Evolutionary conservation across 2,113 vertebrate species (phyloP), one percentile per base, ranked within the genome.

Genomic region (Lucifuga dentata): DNA sequence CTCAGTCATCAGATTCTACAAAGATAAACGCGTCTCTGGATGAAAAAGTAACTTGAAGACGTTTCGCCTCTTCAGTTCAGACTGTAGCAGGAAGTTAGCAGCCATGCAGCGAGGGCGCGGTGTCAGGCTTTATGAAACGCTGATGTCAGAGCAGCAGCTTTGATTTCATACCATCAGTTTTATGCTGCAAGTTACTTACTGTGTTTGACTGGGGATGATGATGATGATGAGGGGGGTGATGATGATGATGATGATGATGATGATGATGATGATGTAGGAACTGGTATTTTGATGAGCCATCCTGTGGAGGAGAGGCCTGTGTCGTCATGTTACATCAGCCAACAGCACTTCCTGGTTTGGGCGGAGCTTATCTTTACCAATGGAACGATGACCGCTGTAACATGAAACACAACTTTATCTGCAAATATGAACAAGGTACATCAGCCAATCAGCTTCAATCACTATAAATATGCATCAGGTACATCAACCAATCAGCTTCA

Each of bases 381-480:
- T 99, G 98, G 98, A 99, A 99, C 0, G 98, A 99, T 5, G 98
- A 99, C 73, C 92, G 97, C 57, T 99, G 98, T 85, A 98, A 96
- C 90, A 99, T 99, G 98, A 99, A 98, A 83, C 97, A 99, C 92
- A 99, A 99, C 90, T 99, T 98, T 77, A 97, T 99, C 91, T 99
- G 98, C 94, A 97, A 98, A 71, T 99, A 97, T n/a, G 63, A 90
- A 20, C 92, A 94, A 93, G 96, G 96, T 96, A 83, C 29, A n/a
- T 10, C 32, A 26, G 38, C 76, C 62, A 63, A 56, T 69, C 63
- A 56, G 55, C 43, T 44, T 36, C 33, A 41, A 11, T 12, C 11
- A 16, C 16, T n/a, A 9, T 5, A 8, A 26, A 8, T 43, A 41
- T 17, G n/a, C 2, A 38, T 11, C 65, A 45, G 38, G 17, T 32